A percentile compares a stretch with the other conserved stretches of the same genome.
These are phyloP conservation scores for Halcyon malimbica DNA, from an alignment of 2,113 vertebrate genomes.

Conservation along the genomic window DNA sequence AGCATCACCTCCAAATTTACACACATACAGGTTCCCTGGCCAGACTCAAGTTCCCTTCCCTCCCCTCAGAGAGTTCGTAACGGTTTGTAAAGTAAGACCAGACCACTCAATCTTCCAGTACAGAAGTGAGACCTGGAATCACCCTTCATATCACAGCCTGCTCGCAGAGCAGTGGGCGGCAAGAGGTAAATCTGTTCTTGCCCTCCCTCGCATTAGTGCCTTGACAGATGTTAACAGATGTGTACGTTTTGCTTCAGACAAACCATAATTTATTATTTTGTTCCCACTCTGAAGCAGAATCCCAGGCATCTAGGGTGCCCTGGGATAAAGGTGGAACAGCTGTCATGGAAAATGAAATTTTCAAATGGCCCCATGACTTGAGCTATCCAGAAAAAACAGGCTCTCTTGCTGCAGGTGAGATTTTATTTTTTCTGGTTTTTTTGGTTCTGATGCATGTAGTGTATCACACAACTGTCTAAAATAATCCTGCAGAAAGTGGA, in stretches of 20 bases:
- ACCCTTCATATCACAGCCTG: background rate
- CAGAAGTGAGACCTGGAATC: background rate
- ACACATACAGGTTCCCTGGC: background rate
- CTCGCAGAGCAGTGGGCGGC: background rate
- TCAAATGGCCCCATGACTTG: conserved; percentile 56
- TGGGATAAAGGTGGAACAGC: conserved; percentile 20
- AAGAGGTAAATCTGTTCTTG: background rate
- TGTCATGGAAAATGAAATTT: conserved; percentile 44
- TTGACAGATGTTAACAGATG: background rate
- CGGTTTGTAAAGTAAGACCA: conserved; percentile 9
- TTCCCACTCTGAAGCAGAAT: conserved; percentile 55
- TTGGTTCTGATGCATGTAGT: conserved; percentile 76
- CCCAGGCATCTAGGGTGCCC: conserved; percentile 7
- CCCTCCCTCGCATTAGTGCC: conserved; percentile 25
- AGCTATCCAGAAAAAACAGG: conserved; percentile 68
- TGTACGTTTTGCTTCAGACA: conserved; percentile 32
- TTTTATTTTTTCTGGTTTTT: conserved; percentile 68
- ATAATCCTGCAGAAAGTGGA: conserved; percentile 71
- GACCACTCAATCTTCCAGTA: background rate
- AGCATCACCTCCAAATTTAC: background rate
- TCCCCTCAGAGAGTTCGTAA: background rate
- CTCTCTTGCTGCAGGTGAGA: conserved; percentile 67
- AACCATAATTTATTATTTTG: conserved; percentile 26
- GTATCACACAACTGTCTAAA: conserved; percentile 71
- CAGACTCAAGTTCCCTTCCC: background rate